Evolutionary conservation across 2,113 vertebrate species (phyloP).

Genomic region (Rostratula benghalensis): DNA sequence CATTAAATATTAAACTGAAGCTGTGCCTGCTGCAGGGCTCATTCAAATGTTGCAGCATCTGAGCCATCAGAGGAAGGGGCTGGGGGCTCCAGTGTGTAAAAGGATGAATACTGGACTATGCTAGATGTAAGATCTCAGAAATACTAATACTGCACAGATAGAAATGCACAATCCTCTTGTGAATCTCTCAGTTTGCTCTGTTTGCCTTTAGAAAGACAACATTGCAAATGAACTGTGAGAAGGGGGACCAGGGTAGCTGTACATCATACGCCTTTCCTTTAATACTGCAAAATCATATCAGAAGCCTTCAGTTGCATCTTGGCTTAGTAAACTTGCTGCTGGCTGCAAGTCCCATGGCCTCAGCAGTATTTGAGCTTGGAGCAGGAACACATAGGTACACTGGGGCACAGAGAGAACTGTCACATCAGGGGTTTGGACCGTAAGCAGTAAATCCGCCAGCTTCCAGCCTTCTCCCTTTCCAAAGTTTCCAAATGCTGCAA

Average conservation of each 20-base stretch:
- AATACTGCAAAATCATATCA: not conserved
- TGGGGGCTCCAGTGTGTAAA: not conserved
- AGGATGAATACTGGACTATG: not conserved
- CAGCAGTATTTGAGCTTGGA: not conserved
- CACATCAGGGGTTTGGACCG: not conserved
- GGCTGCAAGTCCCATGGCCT: not conserved
- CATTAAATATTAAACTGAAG: constrained; percentile 28
- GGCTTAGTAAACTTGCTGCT: not conserved
- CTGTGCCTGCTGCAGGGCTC: not conserved
- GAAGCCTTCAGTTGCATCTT: not conserved
- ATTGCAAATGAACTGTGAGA: not conserved
- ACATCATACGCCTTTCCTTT: not conserved
- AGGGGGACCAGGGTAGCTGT: not conserved
- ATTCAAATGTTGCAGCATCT: not conserved
- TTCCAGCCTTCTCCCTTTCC: not conserved
- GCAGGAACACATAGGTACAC: not conserved
- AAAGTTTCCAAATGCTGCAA: not conserved
- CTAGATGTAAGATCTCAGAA: not conserved
- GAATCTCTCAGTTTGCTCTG: not conserved
- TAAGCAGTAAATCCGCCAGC: not conserved
- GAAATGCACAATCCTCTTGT: not conserved
- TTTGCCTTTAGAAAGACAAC: not conserved
- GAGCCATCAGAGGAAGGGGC: not conserved
- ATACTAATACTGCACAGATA: not conserved
- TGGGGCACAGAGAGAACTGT: not conserved